A percentile compares a stretch with the other conserved stretches of the same genome.
phyloP scores from a whole-genome alignment of 1,140 invertebrate species.

The Heliconius hermathena region DNA sequence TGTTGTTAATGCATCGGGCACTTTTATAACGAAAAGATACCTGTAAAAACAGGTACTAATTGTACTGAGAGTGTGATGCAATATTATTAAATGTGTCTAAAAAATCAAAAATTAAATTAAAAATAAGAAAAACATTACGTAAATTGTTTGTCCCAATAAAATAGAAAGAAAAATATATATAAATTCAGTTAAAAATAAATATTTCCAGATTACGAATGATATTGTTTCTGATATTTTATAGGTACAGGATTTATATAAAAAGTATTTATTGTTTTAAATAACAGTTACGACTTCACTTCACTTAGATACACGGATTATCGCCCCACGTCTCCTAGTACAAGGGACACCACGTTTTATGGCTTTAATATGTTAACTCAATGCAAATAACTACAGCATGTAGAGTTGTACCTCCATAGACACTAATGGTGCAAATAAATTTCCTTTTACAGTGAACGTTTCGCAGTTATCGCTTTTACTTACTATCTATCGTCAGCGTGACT shows the following conservation, averaged over 20 bases:
- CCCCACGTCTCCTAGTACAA: conserved; percentile 48
- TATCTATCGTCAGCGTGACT: conserved; percentile 37
- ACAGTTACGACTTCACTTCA: conserved; percentile 41
- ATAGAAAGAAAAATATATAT: too few species aligned
- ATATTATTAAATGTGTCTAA: too few species aligned
- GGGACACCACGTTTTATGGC: conserved; percentile 63
- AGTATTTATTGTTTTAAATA: neutral
- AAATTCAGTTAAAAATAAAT: too few species aligned
- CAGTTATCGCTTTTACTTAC: conserved; percentile 41
- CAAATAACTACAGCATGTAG: conserved; percentile 58
- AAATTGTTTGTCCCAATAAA: too few species aligned
- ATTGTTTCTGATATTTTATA: neutral
- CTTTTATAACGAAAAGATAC: too few species aligned
- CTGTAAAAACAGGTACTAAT: too few species aligned
- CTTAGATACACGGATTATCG: conserved; percentile 40
- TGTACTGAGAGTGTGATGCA: too few species aligned
- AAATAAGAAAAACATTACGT: too few species aligned
- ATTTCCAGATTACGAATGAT: too few species aligned
- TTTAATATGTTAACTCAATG: conserved; percentile 73
- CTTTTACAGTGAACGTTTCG: conserved; percentile 40
- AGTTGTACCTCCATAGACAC: conserved; percentile 46
- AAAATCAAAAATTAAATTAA: too few species aligned
- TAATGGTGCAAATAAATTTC: conserved; percentile 52
- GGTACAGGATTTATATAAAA: neutral
- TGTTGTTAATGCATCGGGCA: too few species aligned